phyloP scores from a whole-genome alignment of 2,888 invertebrate species.

The Rhodophaea formosa region DNA sequence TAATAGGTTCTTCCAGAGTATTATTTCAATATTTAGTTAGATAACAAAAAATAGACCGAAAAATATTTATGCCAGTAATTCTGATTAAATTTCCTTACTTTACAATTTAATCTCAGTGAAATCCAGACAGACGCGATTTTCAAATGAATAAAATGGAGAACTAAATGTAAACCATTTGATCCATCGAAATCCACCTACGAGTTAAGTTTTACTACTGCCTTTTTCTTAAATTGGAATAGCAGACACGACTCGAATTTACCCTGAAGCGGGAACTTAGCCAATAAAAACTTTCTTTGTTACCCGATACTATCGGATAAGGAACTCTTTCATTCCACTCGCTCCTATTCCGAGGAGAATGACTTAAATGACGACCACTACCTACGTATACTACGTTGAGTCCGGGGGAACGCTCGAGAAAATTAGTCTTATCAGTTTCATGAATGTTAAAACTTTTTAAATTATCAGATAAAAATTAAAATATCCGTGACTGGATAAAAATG shows the following conservation, averaged over 20 bases:
- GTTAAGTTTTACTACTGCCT: slow-evolving; percentile 57
- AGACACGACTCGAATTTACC: slow-evolving; percentile 61
- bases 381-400: slow-evolving; percentile 18
- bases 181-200: slow-evolving; percentile 31
- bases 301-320: slow-evolving; percentile 64
- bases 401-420: slow-evolving; percentile 21
- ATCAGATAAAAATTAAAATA: slow-evolving; percentile 38
- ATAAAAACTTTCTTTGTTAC: slow-evolving; percentile 80
- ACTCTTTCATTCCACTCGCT: slow-evolving; percentile 61
- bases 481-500: slow-evolving; percentile 26
- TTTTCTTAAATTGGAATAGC: slow-evolving; percentile 73
- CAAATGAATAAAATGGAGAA: slow-evolving; percentile 5
- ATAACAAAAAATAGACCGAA: too few relatives aligned
- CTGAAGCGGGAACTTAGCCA: slow-evolving; percentile 57
- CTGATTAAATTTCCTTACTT: background rate
- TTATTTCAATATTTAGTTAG: background rate
- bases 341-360: slow-evolving; percentile 47
- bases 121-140: slow-evolving; percentile 18
- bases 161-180: slow-evolving; percentile 17
- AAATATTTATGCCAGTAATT: background rate
- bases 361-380: slow-evolving; percentile 34
- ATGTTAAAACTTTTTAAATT: slow-evolving; percentile 51
- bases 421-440: slow-evolving; percentile 36
- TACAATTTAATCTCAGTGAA: background rate
- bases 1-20: background rate